Conservation (phyloP, 2,888 invertebrate species). For the Merodon equestris region DNA sequence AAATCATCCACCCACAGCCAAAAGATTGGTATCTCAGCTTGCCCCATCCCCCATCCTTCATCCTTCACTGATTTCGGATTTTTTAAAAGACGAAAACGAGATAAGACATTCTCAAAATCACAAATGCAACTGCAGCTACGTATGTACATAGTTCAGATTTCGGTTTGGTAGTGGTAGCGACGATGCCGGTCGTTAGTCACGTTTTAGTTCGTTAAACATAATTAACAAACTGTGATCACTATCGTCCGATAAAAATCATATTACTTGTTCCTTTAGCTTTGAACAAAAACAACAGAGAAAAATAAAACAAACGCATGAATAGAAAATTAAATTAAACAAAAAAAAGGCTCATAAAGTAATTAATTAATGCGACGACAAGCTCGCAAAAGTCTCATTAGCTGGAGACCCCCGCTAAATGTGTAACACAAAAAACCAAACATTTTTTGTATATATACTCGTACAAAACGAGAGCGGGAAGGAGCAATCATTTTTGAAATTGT, state of each 20-base stretch:
- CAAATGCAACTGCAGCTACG: slow-evolving; percentile 29
- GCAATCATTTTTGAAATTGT: slow-evolving; percentile 34
- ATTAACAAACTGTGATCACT: slow-evolving; percentile 64
- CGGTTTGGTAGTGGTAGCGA: slow-evolving; percentile 2
- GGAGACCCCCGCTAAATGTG: slow-evolving; percentile 9
- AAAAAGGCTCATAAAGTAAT: slow-evolving; percentile 4
- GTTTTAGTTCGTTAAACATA: slow-evolving; percentile 68
- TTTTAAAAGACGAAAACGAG: slow-evolving; percentile 11
- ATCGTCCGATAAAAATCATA: slow-evolving; percentile 50
- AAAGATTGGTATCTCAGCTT: slow-evolving; percentile 46
- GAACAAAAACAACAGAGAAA: too few species aligned
- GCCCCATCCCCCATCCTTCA: slow-evolving; percentile 23
- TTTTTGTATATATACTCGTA: too few species aligned
- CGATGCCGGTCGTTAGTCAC: slow-evolving; percentile 44
- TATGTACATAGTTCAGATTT: background rate
- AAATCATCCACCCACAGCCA: slow-evolving; percentile 67
- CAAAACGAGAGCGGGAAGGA: too few species aligned
- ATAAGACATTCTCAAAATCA: slow-evolving; percentile 7
- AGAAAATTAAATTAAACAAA: slow-evolving; percentile 12
- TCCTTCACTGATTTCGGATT: background rate
- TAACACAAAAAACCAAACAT: too few species aligned
- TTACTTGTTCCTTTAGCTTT: slow-evolving; percentile 24
- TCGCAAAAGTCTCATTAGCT: slow-evolving; percentile 61
- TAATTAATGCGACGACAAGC: slow-evolving; percentile 55
- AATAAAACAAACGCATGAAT: too few species aligned